A percentile compares a stretch with the other conserved stretches of the same genome.
Conservation (phyloP, 2,888 invertebrate genomes). For the Mimumesa dahlbomi region DNA sequence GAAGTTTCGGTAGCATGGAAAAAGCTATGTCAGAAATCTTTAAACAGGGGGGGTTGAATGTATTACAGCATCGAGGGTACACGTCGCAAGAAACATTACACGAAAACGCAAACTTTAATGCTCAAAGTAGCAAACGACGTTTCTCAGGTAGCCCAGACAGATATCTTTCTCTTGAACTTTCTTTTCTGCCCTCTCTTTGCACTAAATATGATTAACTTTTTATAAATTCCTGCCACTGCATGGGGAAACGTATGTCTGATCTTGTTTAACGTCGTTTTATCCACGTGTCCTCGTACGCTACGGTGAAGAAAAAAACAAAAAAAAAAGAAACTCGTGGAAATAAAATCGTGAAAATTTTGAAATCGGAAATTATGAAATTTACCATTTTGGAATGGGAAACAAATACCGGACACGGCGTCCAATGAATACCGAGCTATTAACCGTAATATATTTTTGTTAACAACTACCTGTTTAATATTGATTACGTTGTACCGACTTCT, state of each 20-base stretch:
- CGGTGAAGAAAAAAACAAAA: too few relatives aligned
- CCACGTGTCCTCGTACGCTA: too few relatives aligned
- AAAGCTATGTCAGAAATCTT: neutral
- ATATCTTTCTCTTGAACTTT: neutral
- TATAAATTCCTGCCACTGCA: neutral
- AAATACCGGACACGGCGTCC: too few relatives aligned
- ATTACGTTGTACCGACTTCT: neutral
- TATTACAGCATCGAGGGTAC: neutral
- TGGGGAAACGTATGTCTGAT: neutral
- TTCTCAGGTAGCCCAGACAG: neutral
- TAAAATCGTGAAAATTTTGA: too few relatives aligned
- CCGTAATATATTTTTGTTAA: neutral
- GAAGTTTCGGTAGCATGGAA: neutral
- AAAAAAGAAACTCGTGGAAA: too few relatives aligned
- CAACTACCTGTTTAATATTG: neutral
- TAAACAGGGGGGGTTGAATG: neutral
- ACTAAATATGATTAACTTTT: neutral
- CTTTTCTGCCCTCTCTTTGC: neutral
- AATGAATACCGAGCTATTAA: too few relatives aligned
- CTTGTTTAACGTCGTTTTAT: neutral
- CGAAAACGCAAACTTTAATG: neutral
- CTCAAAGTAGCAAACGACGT: neutral
- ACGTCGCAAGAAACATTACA: neutral
- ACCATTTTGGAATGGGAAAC: too few relatives aligned
- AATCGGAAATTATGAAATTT: too few relatives aligned